Base-by-base conservation (phyloP, 2,113 vertebrate species). In the Microcebus griseorufus region DNA sequence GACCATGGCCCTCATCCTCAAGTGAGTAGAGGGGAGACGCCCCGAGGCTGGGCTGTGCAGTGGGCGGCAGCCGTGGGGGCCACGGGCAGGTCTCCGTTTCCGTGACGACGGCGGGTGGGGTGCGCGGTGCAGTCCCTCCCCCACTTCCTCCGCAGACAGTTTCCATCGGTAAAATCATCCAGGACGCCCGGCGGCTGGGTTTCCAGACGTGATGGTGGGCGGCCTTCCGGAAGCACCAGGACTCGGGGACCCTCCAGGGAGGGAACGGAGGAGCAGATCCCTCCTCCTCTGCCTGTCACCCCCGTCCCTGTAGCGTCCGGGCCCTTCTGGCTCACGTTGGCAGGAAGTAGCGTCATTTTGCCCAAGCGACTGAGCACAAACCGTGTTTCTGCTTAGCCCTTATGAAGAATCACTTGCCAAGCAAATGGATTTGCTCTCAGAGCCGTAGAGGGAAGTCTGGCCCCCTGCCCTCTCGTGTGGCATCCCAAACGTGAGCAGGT, bases 241-340 rank as follows among this genome's bases (percentile, higher is more conserved):
- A 14, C 1, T 18, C 3, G 13, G 23, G 9, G 80, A 23, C 13
- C 9, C 45, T 34, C 27, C 42, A 23, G 25, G 1, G 14, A 3
- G 79, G 39, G 83, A 48, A 2, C 9, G 3, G 1, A 39, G 10
- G 3, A 27, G 14, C 1, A 1, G 16, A 2, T 20, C 65, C 81
- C 23, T 37, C 78, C 13, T 22, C 9, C 34, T n/a, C 58, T 10
- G 0, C 51, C 70, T n/a, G 34, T 1, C 2, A 10, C 1, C 48
- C 37, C 25, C 0, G 0, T 37, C 42, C 0, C 0, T 6, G 55
- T 4, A 20, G 13, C 9, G 1, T 58, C 81, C 6, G 6, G 5
- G 16, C 32, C 20, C 85, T 29, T 62, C 62, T 32, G 70, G 48
- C 39, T n/a, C n/a, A 20, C 1, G 0, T 4, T 29, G 7, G 62